Conservation (phyloP, 2,113 vertebrate genomes). For the Catagonus wagneri region DNA sequence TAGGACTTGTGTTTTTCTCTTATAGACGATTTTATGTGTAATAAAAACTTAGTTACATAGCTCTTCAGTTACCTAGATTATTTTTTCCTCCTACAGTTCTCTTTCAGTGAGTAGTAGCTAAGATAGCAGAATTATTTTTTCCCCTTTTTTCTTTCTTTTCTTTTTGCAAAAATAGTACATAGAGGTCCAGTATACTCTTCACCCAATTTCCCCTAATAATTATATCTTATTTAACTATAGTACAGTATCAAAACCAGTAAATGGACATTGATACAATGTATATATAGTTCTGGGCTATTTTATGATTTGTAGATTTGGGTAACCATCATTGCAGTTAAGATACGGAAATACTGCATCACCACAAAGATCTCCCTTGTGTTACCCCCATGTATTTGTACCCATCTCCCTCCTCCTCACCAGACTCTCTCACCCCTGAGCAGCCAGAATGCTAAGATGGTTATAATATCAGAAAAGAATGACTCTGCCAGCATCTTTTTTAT, state of each 20-base stretch:
- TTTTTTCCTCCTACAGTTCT: not conserved
- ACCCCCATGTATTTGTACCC: not conserved
- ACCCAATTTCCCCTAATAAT: not conserved
- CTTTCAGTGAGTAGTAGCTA: not conserved
- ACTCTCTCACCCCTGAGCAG: not conserved
- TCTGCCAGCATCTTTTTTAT: not conserved
- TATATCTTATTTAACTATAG: conserved; percentile 12
- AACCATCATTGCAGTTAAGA: not conserved
- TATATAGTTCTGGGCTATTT: not conserved
- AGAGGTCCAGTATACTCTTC: not conserved
- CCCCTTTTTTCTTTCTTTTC: not conserved
- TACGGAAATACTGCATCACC: not conserved
- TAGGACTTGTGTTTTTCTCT: not conserved
- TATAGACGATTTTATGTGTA: not conserved
- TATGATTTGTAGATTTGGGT: not conserved
- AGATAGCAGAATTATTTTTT: conserved; percentile 16
- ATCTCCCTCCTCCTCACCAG: not conserved
- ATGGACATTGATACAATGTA: not conserved
- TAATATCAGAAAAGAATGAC: conserved; percentile 9
- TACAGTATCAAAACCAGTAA: conserved; percentile 19
- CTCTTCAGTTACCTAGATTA: not conserved
- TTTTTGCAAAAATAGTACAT: not conserved
- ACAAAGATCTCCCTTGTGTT: not conserved
- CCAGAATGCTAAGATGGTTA: not conserved
- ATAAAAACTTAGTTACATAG: conserved; percentile 26